phyloP scores from a whole-genome alignment of 2,888 invertebrate genomes.

The Brassicogethes aeneus region DNA sequence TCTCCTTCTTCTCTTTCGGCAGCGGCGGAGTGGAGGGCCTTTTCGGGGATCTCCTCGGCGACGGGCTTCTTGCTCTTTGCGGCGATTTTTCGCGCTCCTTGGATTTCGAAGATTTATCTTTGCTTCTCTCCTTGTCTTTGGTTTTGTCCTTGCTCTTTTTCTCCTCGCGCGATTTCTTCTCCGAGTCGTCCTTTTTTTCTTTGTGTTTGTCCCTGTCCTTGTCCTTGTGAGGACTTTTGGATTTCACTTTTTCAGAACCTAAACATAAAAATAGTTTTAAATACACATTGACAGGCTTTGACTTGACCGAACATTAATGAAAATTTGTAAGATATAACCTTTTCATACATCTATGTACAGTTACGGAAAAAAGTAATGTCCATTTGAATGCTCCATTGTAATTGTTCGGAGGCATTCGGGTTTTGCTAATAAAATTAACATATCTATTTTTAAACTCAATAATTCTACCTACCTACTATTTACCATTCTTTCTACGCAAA shows the following conservation, averaged over 20 bases:
- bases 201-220: constrained; percentile 39
- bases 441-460: too few relatives aligned
- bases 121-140: constrained; percentile 46
- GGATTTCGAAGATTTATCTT: constrained; percentile 44
- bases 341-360: too few relatives aligned
- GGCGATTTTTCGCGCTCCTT: constrained; percentile 43
- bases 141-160: constrained; percentile 46
- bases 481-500: too few relatives aligned
- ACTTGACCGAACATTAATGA: too few relatives aligned
- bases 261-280: constrained; percentile 4
- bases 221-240: constrained; percentile 50
- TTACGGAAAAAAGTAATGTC: too few relatives aligned
- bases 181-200: constrained; percentile 32
- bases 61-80: constrained; percentile 27
- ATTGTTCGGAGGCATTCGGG: too few relatives aligned
- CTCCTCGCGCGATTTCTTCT: constrained; percentile 41
- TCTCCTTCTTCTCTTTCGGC: constrained; percentile 2
- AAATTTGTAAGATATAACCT: too few relatives aligned
- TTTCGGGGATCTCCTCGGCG: constrained; percentile 34
- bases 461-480: too few relatives aligned
- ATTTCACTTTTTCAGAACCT: constrained; percentile 36
- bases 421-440: too few relatives aligned
- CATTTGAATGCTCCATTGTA: too few relatives aligned
- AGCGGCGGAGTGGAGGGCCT: constrained; percentile 33
- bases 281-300: too few relatives aligned